Conservation (phyloP, 2,888 invertebrate species). For the Aphidius colemani region DNA sequence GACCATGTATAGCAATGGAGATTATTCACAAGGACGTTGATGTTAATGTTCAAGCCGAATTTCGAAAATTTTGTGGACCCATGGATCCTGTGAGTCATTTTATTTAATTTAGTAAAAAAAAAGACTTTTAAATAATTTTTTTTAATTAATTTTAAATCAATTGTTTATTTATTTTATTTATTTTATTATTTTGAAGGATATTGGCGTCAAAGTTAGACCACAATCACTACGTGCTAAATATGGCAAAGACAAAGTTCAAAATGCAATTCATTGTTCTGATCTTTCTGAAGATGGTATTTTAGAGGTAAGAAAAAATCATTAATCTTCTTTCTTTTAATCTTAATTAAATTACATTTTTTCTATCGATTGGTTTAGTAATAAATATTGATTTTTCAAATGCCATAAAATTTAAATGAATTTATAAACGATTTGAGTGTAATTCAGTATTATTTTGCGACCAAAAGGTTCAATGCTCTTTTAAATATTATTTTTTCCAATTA, state of each 20-base stretch:
- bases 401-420: too few species aligned
- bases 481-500: background rate
- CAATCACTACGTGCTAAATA: slow-evolving; percentile 82
- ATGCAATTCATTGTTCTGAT: slow-evolving; percentile 94
- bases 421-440: too few species aligned
- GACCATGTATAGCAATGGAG: slow-evolving; percentile 86
- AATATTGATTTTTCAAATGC: too few species aligned
- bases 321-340: too few species aligned
- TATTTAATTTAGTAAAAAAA: background rate
- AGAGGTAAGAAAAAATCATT: slow-evolving; percentile 66
- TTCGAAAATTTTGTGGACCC: slow-evolving; percentile 86
- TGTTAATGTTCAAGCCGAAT: slow-evolving; percentile 69
- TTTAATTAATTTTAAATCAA: background rate
- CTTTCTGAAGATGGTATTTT: slow-evolving; percentile 82
- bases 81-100: slow-evolving; percentile 76
- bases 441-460: too few species aligned
- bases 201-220: slow-evolving; percentile 83
- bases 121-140: slow-evolving; percentile 10
- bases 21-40: slow-evolving; percentile 69
- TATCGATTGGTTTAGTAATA: too few species aligned
- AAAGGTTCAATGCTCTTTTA: too few species aligned
- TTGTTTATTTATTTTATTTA: background rate
- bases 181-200: slow-evolving; percentile 66
- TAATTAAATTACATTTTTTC: too few species aligned
- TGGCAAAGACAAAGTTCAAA: slow-evolving; percentile 80